phyloP scores from a whole-genome alignment of 2,888 invertebrate species.

The Creontiades dilutus region DNA sequence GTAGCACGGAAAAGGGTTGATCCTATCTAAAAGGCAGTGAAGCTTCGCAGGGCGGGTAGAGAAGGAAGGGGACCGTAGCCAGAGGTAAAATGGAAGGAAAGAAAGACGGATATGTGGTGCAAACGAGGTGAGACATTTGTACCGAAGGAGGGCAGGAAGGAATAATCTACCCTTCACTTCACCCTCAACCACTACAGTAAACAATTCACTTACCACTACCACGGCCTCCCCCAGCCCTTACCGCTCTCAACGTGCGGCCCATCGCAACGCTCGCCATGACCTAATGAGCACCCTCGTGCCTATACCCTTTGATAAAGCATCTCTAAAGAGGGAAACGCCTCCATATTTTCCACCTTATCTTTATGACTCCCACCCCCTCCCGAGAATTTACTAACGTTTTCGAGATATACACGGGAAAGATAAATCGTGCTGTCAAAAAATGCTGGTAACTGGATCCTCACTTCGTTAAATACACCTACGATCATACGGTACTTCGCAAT shows the following conservation, averaged over 20 bases:
- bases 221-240: not conserved
- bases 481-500: not conserved
- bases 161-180: slow-evolving; percentile 21
- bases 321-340: not conserved
- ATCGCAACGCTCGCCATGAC: not conserved
- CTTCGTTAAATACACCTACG: not conserved
- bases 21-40: not conserved
- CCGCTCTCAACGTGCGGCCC: not conserved
- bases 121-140: slow-evolving; percentile 42
- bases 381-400: not conserved
- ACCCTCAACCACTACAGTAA: not conserved
- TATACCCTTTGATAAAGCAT: not conserved
- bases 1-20: not conserved
- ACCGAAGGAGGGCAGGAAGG: not conserved
- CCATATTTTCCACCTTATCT: slow-evolving; percentile 23
- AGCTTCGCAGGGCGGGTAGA: too few relatives aligned
- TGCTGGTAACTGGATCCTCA: not conserved
- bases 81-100: not conserved
- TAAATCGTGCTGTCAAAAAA: not conserved
- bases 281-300: slow-evolving; percentile 17
- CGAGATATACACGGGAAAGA: not conserved
- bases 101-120: not conserved
- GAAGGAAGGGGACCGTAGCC: too few relatives aligned
- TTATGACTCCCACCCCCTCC: not conserved
- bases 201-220: not conserved